Evolutionary conservation across 2,888 invertebrate genomes (phyloP).

Genomic region (Xylota segnis): DNA sequence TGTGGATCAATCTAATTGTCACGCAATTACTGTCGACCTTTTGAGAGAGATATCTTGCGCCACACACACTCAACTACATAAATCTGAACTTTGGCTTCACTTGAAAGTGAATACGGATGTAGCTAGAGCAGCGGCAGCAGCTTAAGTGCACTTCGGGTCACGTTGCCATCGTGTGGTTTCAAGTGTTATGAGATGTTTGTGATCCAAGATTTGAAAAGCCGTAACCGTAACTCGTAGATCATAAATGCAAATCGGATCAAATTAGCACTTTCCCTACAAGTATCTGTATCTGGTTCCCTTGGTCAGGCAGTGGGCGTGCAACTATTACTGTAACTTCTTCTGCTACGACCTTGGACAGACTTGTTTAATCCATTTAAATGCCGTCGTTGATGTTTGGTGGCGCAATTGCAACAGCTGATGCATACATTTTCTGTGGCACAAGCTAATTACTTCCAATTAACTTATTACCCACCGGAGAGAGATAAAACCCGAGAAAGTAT

Average conservation of each 20-base stretch:
- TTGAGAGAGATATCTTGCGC: conserved; percentile 23
- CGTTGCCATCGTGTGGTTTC: conserved; percentile 14
- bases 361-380: conserved; percentile 7
- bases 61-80: conserved; percentile 6
- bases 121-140: not conserved
- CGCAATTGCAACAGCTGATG: conserved; percentile 42
- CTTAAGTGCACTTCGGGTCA: conserved; percentile 34
- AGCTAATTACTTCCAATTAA: conserved; percentile 68
- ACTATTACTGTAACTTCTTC: conserved; percentile 16
- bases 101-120: not conserved
- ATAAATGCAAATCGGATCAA: conserved; percentile 49
- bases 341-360: conserved; percentile 33
- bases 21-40: conserved; percentile 63
- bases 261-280: conserved; percentile 40
- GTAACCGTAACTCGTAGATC: not conserved
- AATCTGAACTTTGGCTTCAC: conserved; percentile 55
- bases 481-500: conserved; percentile 14
- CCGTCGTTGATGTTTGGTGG: not conserved
- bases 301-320: conserved; percentile 6
- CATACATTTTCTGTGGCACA: conserved; percentile 48
- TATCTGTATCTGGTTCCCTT: conserved; percentile 1
- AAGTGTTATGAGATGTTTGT: conserved; percentile 11
- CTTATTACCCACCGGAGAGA: conserved; percentile 35
- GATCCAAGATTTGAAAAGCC: conserved; percentile 20
- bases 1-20: conserved; percentile 58